These are phyloP conservation scores for Cephus pygmeus DNA, from an alignment of 2,888 invertebrate species.

Conservation along the genomic window DNA sequence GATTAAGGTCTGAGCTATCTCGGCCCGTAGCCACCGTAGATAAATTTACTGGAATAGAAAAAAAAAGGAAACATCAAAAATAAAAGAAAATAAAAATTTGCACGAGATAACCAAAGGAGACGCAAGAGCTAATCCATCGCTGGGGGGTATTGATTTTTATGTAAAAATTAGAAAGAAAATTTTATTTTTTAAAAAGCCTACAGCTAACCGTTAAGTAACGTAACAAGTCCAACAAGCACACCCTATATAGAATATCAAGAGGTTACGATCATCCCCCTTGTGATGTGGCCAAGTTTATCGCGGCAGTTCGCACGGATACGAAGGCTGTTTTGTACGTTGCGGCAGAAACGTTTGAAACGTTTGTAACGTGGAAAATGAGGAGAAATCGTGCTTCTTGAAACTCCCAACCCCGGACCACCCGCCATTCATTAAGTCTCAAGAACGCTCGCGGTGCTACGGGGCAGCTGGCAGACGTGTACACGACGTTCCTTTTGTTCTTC, in stretches of 20 bases:
- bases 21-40: neutral
- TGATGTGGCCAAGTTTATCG: neutral
- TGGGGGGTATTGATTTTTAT: neutral
- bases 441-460: slow-evolving; percentile 45
- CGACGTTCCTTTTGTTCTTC: slow-evolving; percentile 56
- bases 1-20: slow-evolving; percentile 45
- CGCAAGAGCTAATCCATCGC: slow-evolving; percentile 18
- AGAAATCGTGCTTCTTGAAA: slow-evolving; percentile 21
- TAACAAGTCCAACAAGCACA: neutral
- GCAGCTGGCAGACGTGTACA: slow-evolving; percentile 42
- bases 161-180: neutral
- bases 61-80: neutral
- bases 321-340: neutral
- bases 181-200: neutral
- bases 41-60: neutral
- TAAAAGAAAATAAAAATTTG: neutral
- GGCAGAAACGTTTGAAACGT: slow-evolving; percentile 22
- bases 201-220: neutral
- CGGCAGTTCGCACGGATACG: neutral
- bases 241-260: neutral
- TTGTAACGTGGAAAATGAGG: slow-evolving; percentile 30
- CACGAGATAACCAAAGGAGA: neutral
- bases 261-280: neutral
- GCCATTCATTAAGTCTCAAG: slow-evolving; percentile 53
- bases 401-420: slow-evolving; percentile 10